Evolutionary conservation across 2,888 invertebrate genomes (phyloP).

Genomic region (Chrysolina haemoptera): DNA sequence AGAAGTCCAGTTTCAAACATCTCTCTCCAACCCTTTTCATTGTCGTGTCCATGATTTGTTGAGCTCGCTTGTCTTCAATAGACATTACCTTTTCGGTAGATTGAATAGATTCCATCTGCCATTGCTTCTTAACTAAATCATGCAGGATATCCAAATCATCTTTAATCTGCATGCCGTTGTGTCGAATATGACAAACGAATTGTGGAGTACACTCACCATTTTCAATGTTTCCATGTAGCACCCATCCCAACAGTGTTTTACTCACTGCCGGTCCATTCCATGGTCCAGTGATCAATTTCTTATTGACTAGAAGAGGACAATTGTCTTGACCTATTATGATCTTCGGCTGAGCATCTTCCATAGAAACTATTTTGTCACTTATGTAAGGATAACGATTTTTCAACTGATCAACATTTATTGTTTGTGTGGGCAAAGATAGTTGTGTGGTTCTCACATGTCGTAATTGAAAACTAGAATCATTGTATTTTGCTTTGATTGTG

Average conservation of each 20-base stretch:
- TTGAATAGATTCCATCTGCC: too few relatives aligned
- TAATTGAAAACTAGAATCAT: neutral
- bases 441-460: too few relatives aligned
- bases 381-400: neutral
- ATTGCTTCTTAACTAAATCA: too few relatives aligned
- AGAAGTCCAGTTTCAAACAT: neutral
- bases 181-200: neutral
- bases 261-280: neutral
- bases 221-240: too few relatives aligned
- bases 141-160: slow-evolving; percentile 8
- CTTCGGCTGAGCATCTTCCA: neutral
- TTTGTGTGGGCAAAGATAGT: too few relatives aligned
- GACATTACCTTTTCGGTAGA: neutral
- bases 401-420: neutral
- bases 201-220: neutral
- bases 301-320: neutral
- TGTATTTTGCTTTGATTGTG: neutral
- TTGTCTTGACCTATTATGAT: neutral
- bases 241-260: neutral
- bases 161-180: neutral
- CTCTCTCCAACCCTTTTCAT: neutral
- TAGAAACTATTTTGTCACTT: slow-evolving; percentile 5
- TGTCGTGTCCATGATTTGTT: neutral
- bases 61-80: neutral
- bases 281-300: neutral